Evolutionary conservation across 2,888 invertebrate species (phyloP).

Genomic region (Tipula lateralis): DNA sequence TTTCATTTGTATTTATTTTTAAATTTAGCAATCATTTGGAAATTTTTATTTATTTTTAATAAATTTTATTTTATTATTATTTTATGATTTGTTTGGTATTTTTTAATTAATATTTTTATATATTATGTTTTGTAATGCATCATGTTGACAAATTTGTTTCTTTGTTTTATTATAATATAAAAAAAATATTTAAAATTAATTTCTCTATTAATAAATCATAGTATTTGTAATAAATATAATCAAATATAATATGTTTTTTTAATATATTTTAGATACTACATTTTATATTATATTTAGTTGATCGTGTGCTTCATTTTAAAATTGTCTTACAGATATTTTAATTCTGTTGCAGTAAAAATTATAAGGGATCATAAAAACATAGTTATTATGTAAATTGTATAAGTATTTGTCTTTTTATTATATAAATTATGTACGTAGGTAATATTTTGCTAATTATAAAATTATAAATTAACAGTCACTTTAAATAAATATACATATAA

Average conservation of each 20-base stretch:
- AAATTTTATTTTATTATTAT: not conserved
- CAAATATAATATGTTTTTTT: not conserved
- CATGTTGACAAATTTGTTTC: not conserved
- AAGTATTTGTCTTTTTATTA: not conserved
- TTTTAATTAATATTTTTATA: not conserved
- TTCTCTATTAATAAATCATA: constrained; percentile 7
- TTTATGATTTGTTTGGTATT: not conserved
- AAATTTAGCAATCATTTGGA: not conserved
- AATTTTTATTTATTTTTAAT: not conserved
- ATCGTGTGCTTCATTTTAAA: not conserved
- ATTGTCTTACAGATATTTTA: not conserved
- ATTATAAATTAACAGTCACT: not conserved
- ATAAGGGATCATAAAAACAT: not conserved
- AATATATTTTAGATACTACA: not conserved
- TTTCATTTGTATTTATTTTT: not conserved
- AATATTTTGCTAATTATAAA: not conserved
- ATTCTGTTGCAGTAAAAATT: not conserved
- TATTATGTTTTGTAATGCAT: not conserved
- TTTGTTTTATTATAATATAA: not conserved
- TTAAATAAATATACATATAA: not conserved
- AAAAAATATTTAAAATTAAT: constrained; percentile 13
- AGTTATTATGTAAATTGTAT: not conserved
- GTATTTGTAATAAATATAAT: not conserved
- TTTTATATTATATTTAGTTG: not conserved
- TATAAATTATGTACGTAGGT: not conserved